These are phyloP conservation scores for Drosophila fuyamai DNA, from an alignment of 1,140 invertebrate genomes.

Conservation along the genomic window DNA sequence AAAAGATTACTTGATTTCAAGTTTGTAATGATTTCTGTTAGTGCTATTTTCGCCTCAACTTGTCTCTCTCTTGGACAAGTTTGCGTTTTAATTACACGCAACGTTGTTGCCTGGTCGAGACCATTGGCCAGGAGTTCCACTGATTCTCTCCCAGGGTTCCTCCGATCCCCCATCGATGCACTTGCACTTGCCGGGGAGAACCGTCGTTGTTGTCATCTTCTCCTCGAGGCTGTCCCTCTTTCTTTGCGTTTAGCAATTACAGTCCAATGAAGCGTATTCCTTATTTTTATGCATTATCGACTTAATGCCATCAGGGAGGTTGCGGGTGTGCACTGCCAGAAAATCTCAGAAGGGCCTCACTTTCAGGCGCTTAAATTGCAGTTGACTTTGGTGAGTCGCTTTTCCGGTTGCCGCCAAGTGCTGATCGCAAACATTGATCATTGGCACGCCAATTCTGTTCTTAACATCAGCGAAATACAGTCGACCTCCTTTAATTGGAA, in stretches of 20 bases:
- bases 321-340: conserved; percentile 31
- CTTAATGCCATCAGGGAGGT: conserved; percentile 69
- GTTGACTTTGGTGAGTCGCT: conserved; percentile 45
- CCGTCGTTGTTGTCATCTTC: conserved; percentile 48
- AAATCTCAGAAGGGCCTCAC: conserved; percentile 30
- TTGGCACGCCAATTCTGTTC: conserved; percentile 47
- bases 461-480: not conserved
- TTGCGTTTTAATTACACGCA: conserved; percentile 83
- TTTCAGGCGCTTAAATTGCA: conserved; percentile 63
- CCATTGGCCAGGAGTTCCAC: conserved; percentile 22
- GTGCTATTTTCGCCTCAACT: conserved; percentile 6
- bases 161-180: conserved; percentile 28
- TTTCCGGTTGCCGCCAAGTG: conserved; percentile 51
- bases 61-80: conserved; percentile 41
- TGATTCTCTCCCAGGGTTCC: conserved; percentile 3
- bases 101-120: conserved; percentile 39
- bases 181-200: conserved; percentile 25
- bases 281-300: conserved; percentile 81
- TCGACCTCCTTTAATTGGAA: not conserved
- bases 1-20: no score
- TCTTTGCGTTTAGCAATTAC: conserved; percentile 79
- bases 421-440: conserved; percentile 73
- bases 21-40: not conserved
- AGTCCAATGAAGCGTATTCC: conserved; percentile 82
- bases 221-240: conserved; percentile 34